Evolutionary conservation across 2,113 vertebrate species (phyloP).

Genomic region (Phycodurus eques): DNA sequence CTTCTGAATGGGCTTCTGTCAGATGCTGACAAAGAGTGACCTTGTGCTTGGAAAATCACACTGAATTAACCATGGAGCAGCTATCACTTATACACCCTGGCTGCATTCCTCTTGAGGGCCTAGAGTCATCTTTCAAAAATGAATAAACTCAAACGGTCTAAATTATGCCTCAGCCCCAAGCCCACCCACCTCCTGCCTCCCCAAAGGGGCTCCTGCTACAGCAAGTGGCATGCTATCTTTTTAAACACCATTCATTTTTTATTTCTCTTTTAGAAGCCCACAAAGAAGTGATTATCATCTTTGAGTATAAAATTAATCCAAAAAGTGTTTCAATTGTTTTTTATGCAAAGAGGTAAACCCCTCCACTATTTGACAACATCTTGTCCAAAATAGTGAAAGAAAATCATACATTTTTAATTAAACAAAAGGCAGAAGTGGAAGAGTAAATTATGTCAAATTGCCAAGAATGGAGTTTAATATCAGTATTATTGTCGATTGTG

Average conservation of each 20-base stretch:
- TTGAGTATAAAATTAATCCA: slow-evolving; percentile 38
- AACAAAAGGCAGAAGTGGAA: too few species aligned
- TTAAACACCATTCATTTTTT: background rate
- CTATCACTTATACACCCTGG: slow-evolving; percentile 63
- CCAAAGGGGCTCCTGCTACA: slow-evolving; percentile 19
- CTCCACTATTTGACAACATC: too few species aligned
- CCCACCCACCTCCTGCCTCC: background rate
- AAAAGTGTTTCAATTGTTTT: slow-evolving; percentile 34
- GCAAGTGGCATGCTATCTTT: slow-evolving; percentile 38
- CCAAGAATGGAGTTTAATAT: slow-evolving; percentile 7
- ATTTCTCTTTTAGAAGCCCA: slow-evolving; percentile 5
- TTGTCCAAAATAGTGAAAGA: too few species aligned
- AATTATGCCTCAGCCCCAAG: slow-evolving; percentile 22
- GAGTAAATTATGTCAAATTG: slow-evolving; percentile 3
- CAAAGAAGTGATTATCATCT: slow-evolving; percentile 30
- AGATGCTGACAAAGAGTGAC: slow-evolving; percentile 69
- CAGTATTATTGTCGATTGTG: slow-evolving; percentile 13
- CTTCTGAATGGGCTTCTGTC: slow-evolving; percentile 65
- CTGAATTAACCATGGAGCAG: slow-evolving; percentile 69
- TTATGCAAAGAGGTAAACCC: background rate
- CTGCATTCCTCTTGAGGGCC: slow-evolving; percentile 60
- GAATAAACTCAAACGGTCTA: slow-evolving; percentile 52
- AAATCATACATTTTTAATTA: too few species aligned
- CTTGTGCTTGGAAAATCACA: slow-evolving; percentile 63
- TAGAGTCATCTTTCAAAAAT: slow-evolving; percentile 66